Evolutionary conservation across 2,888 invertebrate species (phyloP), one percentile per base, ranked within the genome.

Genomic region (Electrophaes corylata): DNA sequence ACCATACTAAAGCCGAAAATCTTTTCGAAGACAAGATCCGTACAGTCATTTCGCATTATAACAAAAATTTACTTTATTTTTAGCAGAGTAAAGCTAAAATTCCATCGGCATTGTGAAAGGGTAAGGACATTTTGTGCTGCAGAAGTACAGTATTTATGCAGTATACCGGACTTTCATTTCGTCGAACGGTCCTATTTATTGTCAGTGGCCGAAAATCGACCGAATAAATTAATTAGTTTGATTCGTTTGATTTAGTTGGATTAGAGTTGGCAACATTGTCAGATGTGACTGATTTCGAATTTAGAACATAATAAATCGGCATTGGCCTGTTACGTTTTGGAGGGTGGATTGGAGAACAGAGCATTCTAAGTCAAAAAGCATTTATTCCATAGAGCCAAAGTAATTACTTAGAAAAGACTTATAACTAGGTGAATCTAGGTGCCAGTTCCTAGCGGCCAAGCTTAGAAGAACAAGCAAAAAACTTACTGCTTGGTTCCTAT

Each of bases 101-200:
- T 63, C 3, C 29, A 20, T 12, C 43, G 14, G 23, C 23, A 39
- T 37, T 37, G 58, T 56, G 23, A 8, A 12, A 2, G 12, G 6
- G 35, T 44, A n/a, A 23, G n/a, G 49, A 18, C 44, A n/a, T 70
- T 74, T 74, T 58, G 49, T 55, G 53, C 47, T 57, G 48, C 52
- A 39, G 50, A 44, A 57, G 47, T 65, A 67, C 61, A 73, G 82
- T 84, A 86, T 89, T 85, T 85, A 84, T 83, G 79, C 78, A 75
- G 74, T 82, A 81, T 79, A 79, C 77, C 67, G 69, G 74, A 76
- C 78, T 84, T 86, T 84, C 81, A 84, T 82, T 86, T 86, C 81
- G 75, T 86, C 81, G 75, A 72, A 72, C 58, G 68, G 66, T 66
- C 77, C 84, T 86, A 88, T 90, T 88, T 89, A 88, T 88, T 85